phyloP scores from a whole-genome alignment of 2,113 vertebrate genomes.

The Microcebus jonahi region DNA sequence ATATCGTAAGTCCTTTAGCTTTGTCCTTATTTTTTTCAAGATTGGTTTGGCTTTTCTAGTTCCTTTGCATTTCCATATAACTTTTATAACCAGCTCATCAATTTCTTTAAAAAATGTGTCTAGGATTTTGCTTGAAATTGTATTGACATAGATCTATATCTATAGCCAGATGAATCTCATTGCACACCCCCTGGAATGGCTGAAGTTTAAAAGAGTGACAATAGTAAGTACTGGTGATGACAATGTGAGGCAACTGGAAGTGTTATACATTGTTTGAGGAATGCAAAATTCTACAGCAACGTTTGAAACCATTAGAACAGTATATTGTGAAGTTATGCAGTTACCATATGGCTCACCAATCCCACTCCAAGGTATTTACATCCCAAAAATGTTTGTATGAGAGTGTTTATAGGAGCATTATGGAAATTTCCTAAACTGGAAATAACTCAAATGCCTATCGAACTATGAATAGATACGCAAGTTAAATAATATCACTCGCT shows the following conservation, averaged over 20 bases:
- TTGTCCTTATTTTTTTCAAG: conserved; percentile 17
- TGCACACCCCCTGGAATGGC: not conserved
- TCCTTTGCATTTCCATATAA: not conserved
- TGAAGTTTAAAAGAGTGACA: not conserved
- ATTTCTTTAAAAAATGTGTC: not conserved
- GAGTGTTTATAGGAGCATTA: not conserved
- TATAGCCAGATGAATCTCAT: not conserved
- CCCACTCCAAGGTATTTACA: not conserved
- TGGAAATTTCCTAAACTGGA: not conserved
- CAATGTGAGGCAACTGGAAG: not conserved
- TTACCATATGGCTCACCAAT: not conserved
- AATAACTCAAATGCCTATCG: not conserved
- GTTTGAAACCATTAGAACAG: not conserved
- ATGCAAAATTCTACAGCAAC: not conserved
- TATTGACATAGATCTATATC: not conserved
- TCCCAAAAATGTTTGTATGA: not conserved
- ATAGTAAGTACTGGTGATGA: not conserved
- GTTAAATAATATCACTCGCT: conserved; percentile 14
- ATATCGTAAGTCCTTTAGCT: not conserved
- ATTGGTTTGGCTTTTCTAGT: not conserved
- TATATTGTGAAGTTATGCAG: not conserved
- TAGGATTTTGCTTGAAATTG: not conserved
- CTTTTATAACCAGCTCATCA: not conserved
- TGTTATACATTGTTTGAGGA: not conserved
- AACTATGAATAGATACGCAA: not conserved